Evolutionary conservation across 92 coral and sea anemone species (phyloP), one percentile per base, ranked within the genome.

Genomic region (Parazoanthus atlanticus): DNA sequence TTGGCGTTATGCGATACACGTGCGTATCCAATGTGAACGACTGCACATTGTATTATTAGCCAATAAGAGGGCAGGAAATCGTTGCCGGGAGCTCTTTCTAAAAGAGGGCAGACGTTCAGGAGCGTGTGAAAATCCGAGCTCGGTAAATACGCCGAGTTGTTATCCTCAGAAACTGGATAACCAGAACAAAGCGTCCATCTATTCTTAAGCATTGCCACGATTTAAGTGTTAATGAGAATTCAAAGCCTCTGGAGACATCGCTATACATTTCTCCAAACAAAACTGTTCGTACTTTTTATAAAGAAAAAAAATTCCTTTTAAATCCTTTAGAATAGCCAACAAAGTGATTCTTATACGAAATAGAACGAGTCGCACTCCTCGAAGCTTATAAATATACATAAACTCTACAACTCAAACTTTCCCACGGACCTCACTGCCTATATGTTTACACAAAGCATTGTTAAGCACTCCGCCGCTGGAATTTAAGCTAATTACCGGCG

Each of bases 1-100:
- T 69, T 81, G 88, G 79, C 36, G 87, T 88, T 86, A 84, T 91
- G 89, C 34, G 3, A 80, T 93, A 91, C 97, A 94, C 97, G 97
- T 94, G 97, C 82, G 81, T 5, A 34, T 10, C 67, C 88, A 89
- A 49, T 77, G 76, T 74, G 90, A 81, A 29, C 70, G 64, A 54
- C 76, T 58, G 85, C 43, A 16, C 17, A 81, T 92, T 89, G 92
- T 92, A 47, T 34, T 9, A 40, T 28, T 4, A 69, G 71, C 92
- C 92, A 92, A 92, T 92, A 52, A 86, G 49, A 17, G 32, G 7
- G 47, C 43, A 19, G 76, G 12, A 33, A 79, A 28, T 23, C 34
- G 29, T 91, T 84, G 91, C 75, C 74, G 71, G 88, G 86, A 89
- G 85, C 92, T 66, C 83, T 82, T 66, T 47, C 49, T 49, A 43